Conservation (phyloP, 2,888 invertebrate genomes). For the Lepidocyrtinus sp. region DNA sequence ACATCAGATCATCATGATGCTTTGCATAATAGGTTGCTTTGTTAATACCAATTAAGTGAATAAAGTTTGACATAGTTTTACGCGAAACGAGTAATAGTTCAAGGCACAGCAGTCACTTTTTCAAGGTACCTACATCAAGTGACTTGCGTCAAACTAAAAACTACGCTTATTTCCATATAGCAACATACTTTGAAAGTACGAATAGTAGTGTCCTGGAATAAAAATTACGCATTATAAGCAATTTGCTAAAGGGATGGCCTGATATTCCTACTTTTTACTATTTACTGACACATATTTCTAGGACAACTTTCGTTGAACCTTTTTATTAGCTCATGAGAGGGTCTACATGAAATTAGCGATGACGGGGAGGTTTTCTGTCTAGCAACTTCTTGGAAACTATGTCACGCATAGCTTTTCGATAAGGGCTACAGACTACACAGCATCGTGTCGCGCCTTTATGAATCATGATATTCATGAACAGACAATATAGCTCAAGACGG, state of each 20-base stretch:
- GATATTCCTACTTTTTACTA: background rate
- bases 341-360: constrained; percentile 2
- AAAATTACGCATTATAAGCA: background rate
- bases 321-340: too few species aligned
- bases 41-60: too few species aligned
- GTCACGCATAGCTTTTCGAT: background rate
- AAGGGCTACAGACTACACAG: background rate
- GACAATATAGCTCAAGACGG: constrained; percentile 41
- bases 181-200: constrained; percentile 59
- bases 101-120: too few species aligned
- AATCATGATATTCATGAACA: constrained; percentile 1
- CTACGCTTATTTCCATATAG: too few species aligned
- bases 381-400: background rate
- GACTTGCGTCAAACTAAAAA: too few species aligned
- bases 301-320: background rate
- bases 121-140: too few species aligned
- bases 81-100: too few species aligned
- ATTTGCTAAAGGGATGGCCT: background rate
- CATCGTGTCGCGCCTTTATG: constrained; percentile 18
- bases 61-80: too few species aligned
- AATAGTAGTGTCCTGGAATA: constrained; percentile 58
- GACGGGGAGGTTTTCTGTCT: background rate
- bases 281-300: background rate
- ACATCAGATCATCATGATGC: too few species aligned
- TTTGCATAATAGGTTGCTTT: too few species aligned